Evolutionary conservation across 2,797 vertebrate genomes (phyloP).

Genomic region (Sorex maritimensis): DNA sequence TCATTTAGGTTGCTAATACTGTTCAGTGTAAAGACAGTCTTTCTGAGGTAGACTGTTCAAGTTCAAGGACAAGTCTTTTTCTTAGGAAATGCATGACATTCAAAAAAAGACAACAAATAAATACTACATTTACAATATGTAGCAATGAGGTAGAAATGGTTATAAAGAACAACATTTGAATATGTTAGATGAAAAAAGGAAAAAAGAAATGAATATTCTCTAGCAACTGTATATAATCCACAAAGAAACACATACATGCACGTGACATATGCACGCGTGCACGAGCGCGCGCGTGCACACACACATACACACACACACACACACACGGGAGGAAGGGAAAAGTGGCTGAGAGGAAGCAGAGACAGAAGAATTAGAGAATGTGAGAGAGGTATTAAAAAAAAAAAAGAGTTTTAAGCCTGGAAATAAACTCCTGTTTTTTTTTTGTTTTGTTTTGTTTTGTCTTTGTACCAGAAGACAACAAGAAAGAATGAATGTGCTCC

Average conservation of each 20-base stretch:
- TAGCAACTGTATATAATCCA: slow-evolving; percentile 92
- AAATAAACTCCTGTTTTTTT: slow-evolving; percentile 92
- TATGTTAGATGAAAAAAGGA: slow-evolving; percentile 92
- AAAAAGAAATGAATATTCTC: slow-evolving; percentile 90
- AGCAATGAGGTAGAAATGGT: slow-evolving; percentile 99
- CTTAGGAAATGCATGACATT: slow-evolving; percentile 98
- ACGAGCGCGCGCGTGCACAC: slow-evolving; percentile 81
- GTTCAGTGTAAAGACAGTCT: slow-evolving; percentile 98
- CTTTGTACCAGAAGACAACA: slow-evolving; percentile 91
- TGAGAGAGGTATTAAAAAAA: background rate
- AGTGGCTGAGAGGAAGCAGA: background rate
- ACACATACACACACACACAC: slow-evolving; percentile 66
- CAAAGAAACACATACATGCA: slow-evolving; percentile 73
- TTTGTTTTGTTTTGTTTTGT: slow-evolving; percentile 91
- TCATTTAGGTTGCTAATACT: slow-evolving; percentile 94
- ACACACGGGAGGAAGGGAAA: no score
- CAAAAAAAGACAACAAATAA: slow-evolving; percentile 98
- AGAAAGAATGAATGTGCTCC: slow-evolving; percentile 94
- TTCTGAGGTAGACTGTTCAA: slow-evolving; percentile 99
- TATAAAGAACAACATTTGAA: slow-evolving; percentile 95
- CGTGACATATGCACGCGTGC: slow-evolving; percentile 62
- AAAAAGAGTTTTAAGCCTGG: slow-evolving; percentile 87
- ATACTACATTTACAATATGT: slow-evolving; percentile 99
- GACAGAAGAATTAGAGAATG: background rate
- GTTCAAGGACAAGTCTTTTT: slow-evolving; percentile 96